Evolutionary conservation across 1,140 invertebrate genomes (phyloP), one percentile per base, ranked within the genome.

Genomic region (Potamilus streckersoni): DNA sequence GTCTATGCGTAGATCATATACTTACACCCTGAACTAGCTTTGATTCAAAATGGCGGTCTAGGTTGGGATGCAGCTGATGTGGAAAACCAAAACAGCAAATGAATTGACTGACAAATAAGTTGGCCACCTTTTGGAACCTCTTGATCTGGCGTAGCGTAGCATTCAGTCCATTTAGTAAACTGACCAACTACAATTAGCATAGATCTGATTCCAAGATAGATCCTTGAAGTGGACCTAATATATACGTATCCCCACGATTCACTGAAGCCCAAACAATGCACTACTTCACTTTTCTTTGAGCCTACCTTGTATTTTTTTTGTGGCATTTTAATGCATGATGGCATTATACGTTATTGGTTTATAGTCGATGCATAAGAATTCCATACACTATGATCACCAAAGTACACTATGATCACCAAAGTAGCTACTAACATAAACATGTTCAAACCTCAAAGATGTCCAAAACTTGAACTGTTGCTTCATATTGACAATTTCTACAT

Each of bases 101-200:
- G 14, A 77, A 80, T 19, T 80, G 61, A 65, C 68, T 71, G 1
- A 77, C 69, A 19, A 80, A 19, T 23, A 38, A 38, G 13, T 71
- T 27, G 49, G 59, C 69, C 16, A 61, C 49, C 31, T 57, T 57
- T 62, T 61, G 55, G 20, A 23, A 20, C 59, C 23, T 27, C 2
- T 38, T 69, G 68, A 69, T 69, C 23, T 58, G 56, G 27, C 16
- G 57, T 71, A 61, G 60, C 20, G 49, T 61, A 38, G 2, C 60
- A 62, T 31, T 64, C 62, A 13, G 64, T 49, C 61, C 31, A 72
- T 31, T 56, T 61, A 27, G 60, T 64, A 49, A 72, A 72, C n/a
- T 3, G 20, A 65, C 23, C 55, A 2, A 27, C 56, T 57, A 64
- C 49, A n/a, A 72, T 62, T 4, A 72, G 31, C 0, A 64, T n/a